A percentile compares a stretch with the other conserved stretches of the same genome.
These are phyloP conservation scores for Eospalax fontanierii DNA, from an alignment of 2,797 vertebrate genomes.

Conservation along the genomic window DNA sequence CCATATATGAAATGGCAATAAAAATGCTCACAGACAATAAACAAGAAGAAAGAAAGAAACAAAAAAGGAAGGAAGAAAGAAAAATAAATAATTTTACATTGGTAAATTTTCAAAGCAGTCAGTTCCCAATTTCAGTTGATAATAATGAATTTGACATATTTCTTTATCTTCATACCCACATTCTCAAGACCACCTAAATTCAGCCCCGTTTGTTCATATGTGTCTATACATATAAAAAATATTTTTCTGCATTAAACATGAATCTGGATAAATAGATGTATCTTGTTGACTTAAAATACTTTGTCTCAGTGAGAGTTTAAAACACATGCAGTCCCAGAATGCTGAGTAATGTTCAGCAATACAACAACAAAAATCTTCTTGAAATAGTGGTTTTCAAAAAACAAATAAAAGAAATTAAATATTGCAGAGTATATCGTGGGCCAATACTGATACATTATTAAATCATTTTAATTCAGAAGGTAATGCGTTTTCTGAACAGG, in stretches of 20 bases:
- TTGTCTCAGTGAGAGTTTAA: neutral
- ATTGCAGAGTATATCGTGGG: neutral
- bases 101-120: neutral
- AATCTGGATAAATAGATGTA: neutral
- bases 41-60: too few species aligned
- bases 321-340: neutral
- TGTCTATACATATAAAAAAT: neutral
- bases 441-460: neutral
- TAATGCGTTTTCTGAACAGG: conserved; percentile 11
- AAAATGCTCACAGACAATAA: neutral
- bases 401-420: neutral
- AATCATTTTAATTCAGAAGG: neutral
- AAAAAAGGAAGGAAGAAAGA: too few species aligned
- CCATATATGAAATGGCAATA: neutral
- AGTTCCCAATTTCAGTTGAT: neutral
- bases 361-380: neutral
- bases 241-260: neutral
- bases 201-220: neutral
- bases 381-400: neutral
- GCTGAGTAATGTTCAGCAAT: neutral
- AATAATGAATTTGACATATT: conserved; percentile 33
- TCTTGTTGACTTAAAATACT: conserved; percentile 13
- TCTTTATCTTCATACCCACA: neutral
- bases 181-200: conserved; percentile 41
- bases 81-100: neutral